phyloP scores from a whole-genome alignment of 2,797 vertebrate species.

The Neopelma chrysocephalum region DNA sequence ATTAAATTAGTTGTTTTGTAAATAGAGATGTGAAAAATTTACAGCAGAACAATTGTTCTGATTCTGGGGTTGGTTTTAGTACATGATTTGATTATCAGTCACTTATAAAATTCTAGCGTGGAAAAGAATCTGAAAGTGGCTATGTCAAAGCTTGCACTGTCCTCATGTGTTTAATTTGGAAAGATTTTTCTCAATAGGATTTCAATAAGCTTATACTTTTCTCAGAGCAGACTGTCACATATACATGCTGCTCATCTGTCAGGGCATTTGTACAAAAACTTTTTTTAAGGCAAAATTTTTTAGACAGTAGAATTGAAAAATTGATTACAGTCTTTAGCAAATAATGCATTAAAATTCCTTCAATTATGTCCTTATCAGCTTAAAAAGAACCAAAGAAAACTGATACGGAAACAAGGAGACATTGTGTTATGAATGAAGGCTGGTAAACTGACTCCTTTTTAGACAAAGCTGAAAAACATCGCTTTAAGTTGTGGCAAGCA shows the following conservation, averaged over 20 bases:
- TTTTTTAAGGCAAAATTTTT: neutral
- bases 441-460: constrained; percentile 72
- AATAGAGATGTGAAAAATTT: neutral
- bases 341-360: constrained; percentile 41
- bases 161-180: neutral
- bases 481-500: constrained; percentile 57
- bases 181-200: neutral
- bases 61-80: neutral
- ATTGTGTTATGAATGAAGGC: constrained; percentile 55
- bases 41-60: neutral
- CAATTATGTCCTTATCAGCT: constrained; percentile 53
- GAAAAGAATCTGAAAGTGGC: neutral
- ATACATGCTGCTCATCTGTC: neutral
- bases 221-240: neutral
- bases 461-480: constrained; percentile 70
- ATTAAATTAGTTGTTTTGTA: neutral
- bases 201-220: neutral
- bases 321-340: constrained; percentile 41
- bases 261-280: neutral
- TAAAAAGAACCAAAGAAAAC: constrained; percentile 61
- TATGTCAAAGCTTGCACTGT: neutral
- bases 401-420: constrained; percentile 64
- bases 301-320: constrained; percentile 2
- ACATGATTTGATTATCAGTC: neutral
- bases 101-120: neutral